Conservation (phyloP, 1,140 invertebrate genomes). For the Pseudomyrmex dendroicus region DNA sequence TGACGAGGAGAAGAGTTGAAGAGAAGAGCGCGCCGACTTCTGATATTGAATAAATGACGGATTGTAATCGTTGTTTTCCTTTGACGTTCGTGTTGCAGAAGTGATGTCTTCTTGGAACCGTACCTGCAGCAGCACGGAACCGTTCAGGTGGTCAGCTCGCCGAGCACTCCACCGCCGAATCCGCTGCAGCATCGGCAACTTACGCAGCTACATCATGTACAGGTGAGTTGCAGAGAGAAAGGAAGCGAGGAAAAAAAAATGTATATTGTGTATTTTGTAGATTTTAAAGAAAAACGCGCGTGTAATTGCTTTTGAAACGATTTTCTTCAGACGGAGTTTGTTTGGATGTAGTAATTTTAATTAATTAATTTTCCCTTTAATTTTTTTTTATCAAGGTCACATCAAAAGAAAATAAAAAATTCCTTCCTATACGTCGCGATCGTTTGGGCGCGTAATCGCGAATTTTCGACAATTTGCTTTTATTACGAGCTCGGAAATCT, state of each 20-base stretch:
- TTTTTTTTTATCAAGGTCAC: no score
- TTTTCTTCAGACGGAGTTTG: no score
- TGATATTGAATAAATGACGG: no score
- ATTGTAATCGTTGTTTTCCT: constrained; percentile 13
- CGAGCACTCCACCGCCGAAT: constrained; percentile 82
- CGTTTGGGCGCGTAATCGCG: neutral
- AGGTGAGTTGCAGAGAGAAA: constrained; percentile 72
- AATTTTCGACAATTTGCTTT: constrained; percentile 25
- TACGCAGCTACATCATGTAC: constrained; percentile 84
- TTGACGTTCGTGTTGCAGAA: constrained; percentile 77
- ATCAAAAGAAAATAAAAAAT: no score
- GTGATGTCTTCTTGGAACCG: constrained; percentile 84
- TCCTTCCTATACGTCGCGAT: neutral
- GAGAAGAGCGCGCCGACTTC: neutral
- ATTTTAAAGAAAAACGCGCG: no score
- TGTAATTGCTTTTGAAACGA: no score
- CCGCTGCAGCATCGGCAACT: constrained; percentile 82
- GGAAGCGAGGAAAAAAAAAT: no score
- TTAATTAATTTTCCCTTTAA: no score
- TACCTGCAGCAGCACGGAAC: constrained; percentile 83
- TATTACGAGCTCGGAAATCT: constrained; percentile 55
- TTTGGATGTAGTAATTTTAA: no score
- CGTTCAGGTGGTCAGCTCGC: constrained; percentile 82
- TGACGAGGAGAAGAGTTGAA: constrained; percentile 19
- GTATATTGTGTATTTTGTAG: no score